Conservation (phyloP, 2,888 invertebrate species). For the Pollenia angustigena region DNA sequence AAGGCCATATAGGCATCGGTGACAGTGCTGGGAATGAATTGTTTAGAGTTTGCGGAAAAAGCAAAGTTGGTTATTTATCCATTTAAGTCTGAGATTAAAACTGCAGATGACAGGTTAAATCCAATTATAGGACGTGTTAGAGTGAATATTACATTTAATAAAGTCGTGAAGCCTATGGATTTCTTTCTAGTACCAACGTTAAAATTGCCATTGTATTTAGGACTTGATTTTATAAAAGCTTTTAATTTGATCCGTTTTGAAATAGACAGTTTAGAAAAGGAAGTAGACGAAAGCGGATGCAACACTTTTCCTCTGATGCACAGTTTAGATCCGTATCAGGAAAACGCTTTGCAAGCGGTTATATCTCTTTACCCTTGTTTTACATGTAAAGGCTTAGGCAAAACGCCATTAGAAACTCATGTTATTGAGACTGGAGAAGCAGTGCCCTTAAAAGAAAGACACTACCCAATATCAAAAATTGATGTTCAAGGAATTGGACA, state of each 20-base stretch:
- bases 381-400: background rate
- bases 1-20: too few relatives aligned
- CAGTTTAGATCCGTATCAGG: background rate
- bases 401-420: background rate
- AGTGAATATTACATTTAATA: background rate
- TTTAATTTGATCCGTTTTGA: background rate
- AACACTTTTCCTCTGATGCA: background rate
- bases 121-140: background rate
- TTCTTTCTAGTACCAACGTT: background rate
- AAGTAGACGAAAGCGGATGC: background rate
- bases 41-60: too few relatives aligned
- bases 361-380: background rate
- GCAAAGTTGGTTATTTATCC: too few relatives aligned
- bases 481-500: background rate
- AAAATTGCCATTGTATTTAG: background rate
- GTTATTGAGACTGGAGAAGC: constrained; percentile 3
- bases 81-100: too few relatives aligned
- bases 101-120: too few relatives aligned
- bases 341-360: too few relatives aligned
- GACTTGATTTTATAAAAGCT: background rate
- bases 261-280: background rate
- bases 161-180: background rate
- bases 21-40: too few relatives aligned
- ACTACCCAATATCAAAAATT: background rate
- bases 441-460: background rate